Evolutionary conservation across 2,888 invertebrate species (phyloP), one percentile per base, ranked within the genome.

Genomic region (Drosophila barbarae): DNA sequence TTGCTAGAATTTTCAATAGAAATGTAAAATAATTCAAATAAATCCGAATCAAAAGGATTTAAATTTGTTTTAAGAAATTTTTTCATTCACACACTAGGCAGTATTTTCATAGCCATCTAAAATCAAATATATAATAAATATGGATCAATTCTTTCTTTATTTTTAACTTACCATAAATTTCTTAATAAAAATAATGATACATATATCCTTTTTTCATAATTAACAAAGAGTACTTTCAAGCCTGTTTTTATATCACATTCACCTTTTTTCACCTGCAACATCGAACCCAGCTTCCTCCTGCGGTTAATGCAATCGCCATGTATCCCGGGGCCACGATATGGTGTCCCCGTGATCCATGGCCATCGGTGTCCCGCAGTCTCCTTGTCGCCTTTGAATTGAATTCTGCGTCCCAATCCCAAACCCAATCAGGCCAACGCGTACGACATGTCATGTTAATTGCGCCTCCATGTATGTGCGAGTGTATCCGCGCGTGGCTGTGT

Each of bases 371-470:
- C 18, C 26, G 12, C 46, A 44, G 30, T 34, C 30, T 36, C 28
- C 41, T 34, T 26, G 18, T 36, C 41, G 21, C 47, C 35, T 34
- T 21, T 32, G 42, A 49, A 46, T 57, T 59, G 38, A 68, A 59
- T 68, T 47, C 67, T 51, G 30, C 46, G 18, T 46, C 46, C 30
- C 46, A 30, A 30, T 44, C 7, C 44, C 52, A 38, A 60, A 64
- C 63, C 81, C 80, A 81, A 82, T 84, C 80, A 81, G 76, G 73
- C 78, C 73, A 67, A 69, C 73, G 81, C 77, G 73, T 73, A 72
- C 84, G 69, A 74, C 73, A 79, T 84, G 82, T 81, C 82, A 84
- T 84, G 79, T 81, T 81, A 81, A 81, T 81, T 79, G 79, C 76
- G 69, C 57, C 47, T 47, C 61, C 57, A 42, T 61, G 34, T 42